Base-by-base conservation (phyloP, 2,888 invertebrate species). In the Ophonus ardosiacus region DNA sequence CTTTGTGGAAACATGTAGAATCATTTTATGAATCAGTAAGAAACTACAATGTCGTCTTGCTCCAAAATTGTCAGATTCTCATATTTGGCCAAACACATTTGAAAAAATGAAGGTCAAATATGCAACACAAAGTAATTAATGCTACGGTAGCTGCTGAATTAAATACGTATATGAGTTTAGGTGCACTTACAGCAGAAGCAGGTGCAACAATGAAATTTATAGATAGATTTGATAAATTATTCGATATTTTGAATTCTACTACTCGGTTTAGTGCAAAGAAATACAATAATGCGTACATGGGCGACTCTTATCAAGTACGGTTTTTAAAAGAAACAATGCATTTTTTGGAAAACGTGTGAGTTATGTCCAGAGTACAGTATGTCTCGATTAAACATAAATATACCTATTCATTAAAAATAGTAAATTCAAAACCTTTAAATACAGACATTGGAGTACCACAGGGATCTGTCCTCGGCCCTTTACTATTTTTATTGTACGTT, bases 81-180 rank as follows among this genome's bases (percentile, higher is more conserved):
- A 88, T 85, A 81, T 88, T n/a, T 56, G 63, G 81, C 87, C 86
- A 61, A 86, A 78, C 8, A 86, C 74, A 61, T 87, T 88, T 84
- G 85, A 88, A 74, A 88, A 86, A n/a, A n/a, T n/a, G n/a, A n/a
- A n/a, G n/a, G n/a, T n/a, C n/a, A n/a, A n/a, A n/a, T n/a, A n/a
- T n/a, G 88, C 87, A 13, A 80, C 82, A 6, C 88, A n/a, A 88
- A 86, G 63, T 87, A 51, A 84, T 88, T 0, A 88, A 88, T 84
- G 57, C 59, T 17, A 86, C 87, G 24, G 87, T 88, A 18, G 86
- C 88, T 40, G 81, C 86, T 59, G 87, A 76, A 15, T 68, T 88
- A 76, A 86, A 86, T 65, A 86, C 86, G 7, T 86, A 87, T 74
- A 71, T 87, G 8, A 78, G 59, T 21, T 21, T 56, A 68, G 86